Evolutionary conservation across 1,140 invertebrate genomes (phyloP), one percentile per base, ranked within the genome.

Genomic region (Branchinecta lynchi): DNA sequence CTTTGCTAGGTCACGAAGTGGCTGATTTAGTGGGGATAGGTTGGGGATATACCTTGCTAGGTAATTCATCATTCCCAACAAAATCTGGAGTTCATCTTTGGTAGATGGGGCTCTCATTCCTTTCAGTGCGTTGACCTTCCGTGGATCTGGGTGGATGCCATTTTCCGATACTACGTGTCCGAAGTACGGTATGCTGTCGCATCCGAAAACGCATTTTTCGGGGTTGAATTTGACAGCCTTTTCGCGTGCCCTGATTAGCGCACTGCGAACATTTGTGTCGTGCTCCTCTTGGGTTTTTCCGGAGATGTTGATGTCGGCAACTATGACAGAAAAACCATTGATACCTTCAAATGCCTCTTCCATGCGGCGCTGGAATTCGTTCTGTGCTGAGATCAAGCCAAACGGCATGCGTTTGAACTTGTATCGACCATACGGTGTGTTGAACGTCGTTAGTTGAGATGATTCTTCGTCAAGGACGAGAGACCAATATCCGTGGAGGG

Each of bases 361-460:
- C 32, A 32, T 32, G 32, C 32, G 32, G 32, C 70, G 0, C 75
- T 75, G 65, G 72, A 73, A 43, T 32, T 32, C 32, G 32, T 32
- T 5, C 32, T 32, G 32, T 32, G 32, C 32, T 32, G 32, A 32
- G 32, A 69, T 73, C 7, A 82, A 73, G 7, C 79, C 78, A 74
- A 81, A 80, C 9, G 78, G 78, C 17, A 80, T 69, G 45, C 79
- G 73, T 45, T 73, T 72, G 71, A 77, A 78, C 65, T 74, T 73
- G 69, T 72, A 80, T 44, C 76, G 68, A 15, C 77, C 80, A 76
- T 78, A 81, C 9, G 79, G 78, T 7, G 74, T 76, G 21, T 78
- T 76, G 74, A 82, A 81, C 45, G 81, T 82, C 17, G 75, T 77
- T 7, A 81, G 71, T 68, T 76, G 71, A 51, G 73, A 73, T 71